Evolutionary conservation across 92 coral and sea anemone genomes (phyloP).

Genomic region (Actinernus sp.): DNA sequence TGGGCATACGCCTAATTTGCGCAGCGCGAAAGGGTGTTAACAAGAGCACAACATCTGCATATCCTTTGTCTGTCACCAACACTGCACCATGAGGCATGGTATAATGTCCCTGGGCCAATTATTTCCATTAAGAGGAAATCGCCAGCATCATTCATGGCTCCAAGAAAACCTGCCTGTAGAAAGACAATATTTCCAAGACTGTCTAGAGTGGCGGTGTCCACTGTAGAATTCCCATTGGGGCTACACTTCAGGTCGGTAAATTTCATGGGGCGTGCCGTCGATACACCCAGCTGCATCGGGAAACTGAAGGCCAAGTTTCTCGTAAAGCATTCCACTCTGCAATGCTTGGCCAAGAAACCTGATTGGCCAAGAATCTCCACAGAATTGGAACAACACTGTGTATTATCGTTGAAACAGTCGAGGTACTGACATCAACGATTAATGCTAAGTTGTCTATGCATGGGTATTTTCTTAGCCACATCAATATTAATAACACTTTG

Average conservation of each 20-base stretch:
- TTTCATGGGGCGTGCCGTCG: constrained; percentile 40
- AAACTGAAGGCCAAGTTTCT: no score
- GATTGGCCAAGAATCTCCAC: no score
- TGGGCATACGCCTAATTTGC: neutral
- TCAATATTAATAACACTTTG: no score
- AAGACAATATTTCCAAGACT: constrained; percentile 29
- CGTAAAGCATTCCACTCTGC: no score
- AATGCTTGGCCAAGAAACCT: constrained; percentile 12
- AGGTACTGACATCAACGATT: constrained; percentile 12
- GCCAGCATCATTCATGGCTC: no score
- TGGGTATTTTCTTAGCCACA: no score
- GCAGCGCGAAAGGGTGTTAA: constrained; percentile 11
- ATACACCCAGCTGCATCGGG: constrained; percentile 40
- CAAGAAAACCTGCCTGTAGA: constrained; percentile 43
- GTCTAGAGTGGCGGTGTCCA: no score
- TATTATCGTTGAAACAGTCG: constrained; percentile 11
- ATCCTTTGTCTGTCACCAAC: constrained; percentile 25
- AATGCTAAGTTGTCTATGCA: constrained; percentile 3
- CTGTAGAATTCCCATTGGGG: no score
- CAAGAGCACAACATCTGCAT: constrained; percentile 16
- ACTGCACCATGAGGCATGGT: constrained; percentile 13
- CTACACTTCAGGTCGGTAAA: no score
- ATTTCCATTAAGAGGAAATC: no score
- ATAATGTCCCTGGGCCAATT: no score
- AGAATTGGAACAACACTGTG: no score